Conservation (phyloP, 2,797 vertebrate species). For the Labeo calbasu region DNA sequence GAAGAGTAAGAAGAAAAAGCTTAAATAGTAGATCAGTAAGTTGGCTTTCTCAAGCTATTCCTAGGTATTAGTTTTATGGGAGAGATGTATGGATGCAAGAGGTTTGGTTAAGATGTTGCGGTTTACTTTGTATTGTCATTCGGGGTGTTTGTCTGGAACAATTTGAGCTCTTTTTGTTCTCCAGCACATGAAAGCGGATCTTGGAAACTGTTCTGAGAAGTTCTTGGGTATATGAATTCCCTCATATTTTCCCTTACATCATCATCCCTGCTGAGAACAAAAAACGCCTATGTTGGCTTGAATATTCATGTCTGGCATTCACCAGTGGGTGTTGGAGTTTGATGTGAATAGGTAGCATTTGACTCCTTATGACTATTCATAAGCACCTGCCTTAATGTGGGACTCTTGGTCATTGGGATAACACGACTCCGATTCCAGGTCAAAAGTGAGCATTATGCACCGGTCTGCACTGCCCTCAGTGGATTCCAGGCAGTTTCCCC, state of each 20-base stretch:
- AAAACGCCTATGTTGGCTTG: not conserved
- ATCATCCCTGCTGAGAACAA: conserved; percentile 2
- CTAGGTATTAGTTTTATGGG: not conserved
- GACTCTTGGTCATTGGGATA: not conserved
- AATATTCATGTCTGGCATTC: conserved; percentile 11
- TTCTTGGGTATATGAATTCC: not conserved
- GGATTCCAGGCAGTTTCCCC: not conserved
- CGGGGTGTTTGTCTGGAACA: not conserved
- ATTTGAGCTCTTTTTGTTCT: not conserved
- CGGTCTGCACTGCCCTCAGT: not conserved
- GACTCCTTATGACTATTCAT: not conserved
- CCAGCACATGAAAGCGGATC: not conserved
- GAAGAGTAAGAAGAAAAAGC: too few relatives aligned
- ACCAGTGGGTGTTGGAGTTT: not conserved
- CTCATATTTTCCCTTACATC: not conserved
- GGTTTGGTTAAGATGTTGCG: not conserved
- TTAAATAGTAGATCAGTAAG: too few relatives aligned
- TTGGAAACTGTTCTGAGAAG: not conserved
- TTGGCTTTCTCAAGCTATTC: not conserved
- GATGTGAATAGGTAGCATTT: conserved; percentile 4
- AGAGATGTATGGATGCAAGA: not conserved
- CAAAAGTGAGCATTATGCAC: conserved; percentile 11
- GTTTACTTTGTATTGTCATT: not conserved
- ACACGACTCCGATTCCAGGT: not conserved
- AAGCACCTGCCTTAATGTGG: not conserved